A percentile compares a stretch with the other conserved stretches of the same genome.
phyloP scores from a whole-genome alignment of 1,140 invertebrate species.

The Drosophila bifasciata region DNA sequence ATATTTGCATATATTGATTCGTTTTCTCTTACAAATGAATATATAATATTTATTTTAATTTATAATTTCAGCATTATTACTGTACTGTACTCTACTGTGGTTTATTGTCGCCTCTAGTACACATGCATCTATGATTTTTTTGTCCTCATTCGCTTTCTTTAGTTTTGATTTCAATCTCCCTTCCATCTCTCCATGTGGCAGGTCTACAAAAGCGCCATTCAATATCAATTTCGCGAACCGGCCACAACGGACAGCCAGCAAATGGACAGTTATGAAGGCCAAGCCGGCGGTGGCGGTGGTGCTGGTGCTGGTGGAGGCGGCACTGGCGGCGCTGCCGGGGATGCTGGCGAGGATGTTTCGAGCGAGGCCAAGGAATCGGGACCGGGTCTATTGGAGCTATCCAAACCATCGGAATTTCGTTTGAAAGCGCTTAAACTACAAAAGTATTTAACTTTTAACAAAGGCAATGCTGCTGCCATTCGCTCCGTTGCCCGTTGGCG shows the following conservation, averaged over 20 bases:
- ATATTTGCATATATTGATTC: no score
- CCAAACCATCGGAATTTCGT: slow-evolving; percentile 84
- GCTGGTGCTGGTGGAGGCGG: slow-evolving; percentile 4
- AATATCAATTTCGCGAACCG: slow-evolving; percentile 84
- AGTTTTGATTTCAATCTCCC: neutral
- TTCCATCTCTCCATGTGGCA: slow-evolving; percentile 36
- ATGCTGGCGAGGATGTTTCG: slow-evolving; percentile 63
- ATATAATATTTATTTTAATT: no score
- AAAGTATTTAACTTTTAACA: slow-evolving; percentile 83
- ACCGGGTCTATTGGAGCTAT: slow-evolving; percentile 80
- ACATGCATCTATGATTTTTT: slow-evolving; percentile 26
- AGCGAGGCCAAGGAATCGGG: slow-evolving; percentile 75
- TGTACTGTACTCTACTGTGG: no score
- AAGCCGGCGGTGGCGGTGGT: slow-evolving; percentile 31
- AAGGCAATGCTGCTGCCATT: slow-evolving; percentile 58
- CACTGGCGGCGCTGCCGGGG: slow-evolving; percentile 40
- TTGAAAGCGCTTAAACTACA: slow-evolving; percentile 83
- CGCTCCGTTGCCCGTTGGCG: slow-evolving; percentile 40
- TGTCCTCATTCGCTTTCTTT: slow-evolving; percentile 5
- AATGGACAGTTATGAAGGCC: slow-evolving; percentile 63
- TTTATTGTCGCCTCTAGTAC: slow-evolving; percentile 5
- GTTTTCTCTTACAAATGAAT: no score
- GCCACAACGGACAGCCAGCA: slow-evolving; percentile 65
- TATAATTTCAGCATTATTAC: no score
- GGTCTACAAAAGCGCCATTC: slow-evolving; percentile 73